Conservation (phyloP, 2,113 vertebrate species). For the Eudorcas thomsonii region DNA sequence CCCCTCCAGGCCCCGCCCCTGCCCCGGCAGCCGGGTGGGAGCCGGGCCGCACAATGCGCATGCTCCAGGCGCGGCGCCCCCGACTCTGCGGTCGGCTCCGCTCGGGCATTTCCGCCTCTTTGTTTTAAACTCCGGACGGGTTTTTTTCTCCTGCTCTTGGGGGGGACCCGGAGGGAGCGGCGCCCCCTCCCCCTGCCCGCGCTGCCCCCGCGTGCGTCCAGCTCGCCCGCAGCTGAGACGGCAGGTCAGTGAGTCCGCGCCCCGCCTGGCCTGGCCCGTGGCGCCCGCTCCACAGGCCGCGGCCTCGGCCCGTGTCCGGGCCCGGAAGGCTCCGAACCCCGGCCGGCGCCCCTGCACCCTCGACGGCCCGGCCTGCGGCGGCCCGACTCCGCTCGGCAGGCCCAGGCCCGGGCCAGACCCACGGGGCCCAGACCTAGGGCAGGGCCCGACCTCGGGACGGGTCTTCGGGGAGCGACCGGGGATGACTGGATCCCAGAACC, state of each 20-base stretch:
- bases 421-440: not conserved
- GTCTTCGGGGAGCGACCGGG: not conserved
- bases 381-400: not conserved
- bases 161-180: slow-evolving; percentile 68
- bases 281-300: slow-evolving; percentile 62
- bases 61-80: slow-evolving; percentile 71
- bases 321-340: slow-evolving; percentile 25
- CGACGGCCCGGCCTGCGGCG: not conserved
- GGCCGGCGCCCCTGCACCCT: not conserved
- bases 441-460: not conserved
- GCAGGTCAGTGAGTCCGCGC: slow-evolving; percentile 76
- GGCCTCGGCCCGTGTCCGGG: slow-evolving; percentile 28
- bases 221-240: slow-evolving; percentile 86
- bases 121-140: slow-evolving; percentile 85
- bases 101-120: slow-evolving; percentile 86
- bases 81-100: slow-evolving; percentile 69
- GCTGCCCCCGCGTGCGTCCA: slow-evolving; percentile 69
- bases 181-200: slow-evolving; percentile 71
- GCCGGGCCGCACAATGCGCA: slow-evolving; percentile 42
- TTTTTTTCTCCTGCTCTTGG: slow-evolving; percentile 76
- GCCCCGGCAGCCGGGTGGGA: not conserved
- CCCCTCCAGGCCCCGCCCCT: not conserved
- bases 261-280: slow-evolving; percentile 58
- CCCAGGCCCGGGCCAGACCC: not conserved
- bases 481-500: not conserved